Evolutionary conservation across 2,888 invertebrate species (phyloP), one percentile per base, ranked within the genome.

Genomic region (Pollenia angustigena): DNA sequence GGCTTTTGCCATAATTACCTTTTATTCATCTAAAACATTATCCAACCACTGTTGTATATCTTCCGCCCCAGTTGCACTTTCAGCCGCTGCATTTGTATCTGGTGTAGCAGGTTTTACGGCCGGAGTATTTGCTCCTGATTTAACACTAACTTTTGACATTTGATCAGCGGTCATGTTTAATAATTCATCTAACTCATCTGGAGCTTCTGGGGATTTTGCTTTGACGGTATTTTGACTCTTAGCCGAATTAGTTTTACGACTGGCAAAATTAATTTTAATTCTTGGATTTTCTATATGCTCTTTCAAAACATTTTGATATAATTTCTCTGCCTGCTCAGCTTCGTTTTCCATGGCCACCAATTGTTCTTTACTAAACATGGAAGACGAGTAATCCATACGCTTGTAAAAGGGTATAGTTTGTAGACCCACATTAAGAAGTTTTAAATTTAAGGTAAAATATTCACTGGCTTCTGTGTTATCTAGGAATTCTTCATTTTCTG

Each of bases 391-490:
- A 66, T 93, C 91, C 89, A 94, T 89, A 14, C 93, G 93, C 78
- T 94, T 93, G 88, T 94, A 93, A 85, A 93, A 94, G 0, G 94
- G 94, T 87, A 94, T 93, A n/a, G 94, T 93, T 81, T 92, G 90
- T n/a, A 94, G 89, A 0, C 93, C 93, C 23, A 90, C 90, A 44
- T 93, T 93, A 1, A 94, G 89, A 2, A 92, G 89, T 23, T 92
- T 91, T 1, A 94, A 89, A 88, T 94, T 93, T 1, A 94, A 88
- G 0, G 93, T 93, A 46, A 94, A 94, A 81, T 93, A 93, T 60
- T 93, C 91, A 46, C 92, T 90, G 11, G 91, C 91, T 16, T 91
- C 90, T 4, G 90, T 90, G 7, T 90, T 93, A 16, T 92, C 90
- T 1, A 92, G 88, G 7, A 91, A 87, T n/a, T 90, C 87, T 8